These are phyloP conservation scores for Ostrea edulis DNA, from an alignment of 1,140 invertebrate genomes.

Conservation along the genomic window DNA sequence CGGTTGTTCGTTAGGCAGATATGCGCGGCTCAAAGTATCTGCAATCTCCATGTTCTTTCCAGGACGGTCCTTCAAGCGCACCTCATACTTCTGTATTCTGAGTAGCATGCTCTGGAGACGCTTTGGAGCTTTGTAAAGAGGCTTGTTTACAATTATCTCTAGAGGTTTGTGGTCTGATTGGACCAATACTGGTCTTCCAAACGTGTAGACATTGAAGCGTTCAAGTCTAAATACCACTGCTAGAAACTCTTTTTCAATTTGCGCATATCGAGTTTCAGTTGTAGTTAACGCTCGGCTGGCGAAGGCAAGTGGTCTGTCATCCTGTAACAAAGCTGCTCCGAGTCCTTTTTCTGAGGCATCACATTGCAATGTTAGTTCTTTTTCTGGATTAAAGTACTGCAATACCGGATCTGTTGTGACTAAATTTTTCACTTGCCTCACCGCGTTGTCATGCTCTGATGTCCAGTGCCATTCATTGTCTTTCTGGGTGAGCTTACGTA, in stretches of 20 bases:
- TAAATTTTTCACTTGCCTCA: slow-evolving; percentile 60
- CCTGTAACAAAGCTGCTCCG: slow-evolving; percentile 68
- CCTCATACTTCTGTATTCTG: slow-evolving; percentile 78
- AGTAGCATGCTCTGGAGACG: slow-evolving; percentile 80
- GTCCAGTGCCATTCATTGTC: slow-evolving; percentile 64
- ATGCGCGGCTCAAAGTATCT: slow-evolving; percentile 50
- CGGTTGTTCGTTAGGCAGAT: background rate
- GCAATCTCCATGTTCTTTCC: slow-evolving; percentile 78
- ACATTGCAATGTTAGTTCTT: slow-evolving; percentile 57
- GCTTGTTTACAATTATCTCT: slow-evolving; percentile 77
- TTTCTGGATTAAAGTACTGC: slow-evolving; percentile 59
- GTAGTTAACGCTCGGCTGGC: slow-evolving; percentile 73
- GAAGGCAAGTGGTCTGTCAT: slow-evolving; percentile 75
- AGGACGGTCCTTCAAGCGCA: slow-evolving; percentile 76
- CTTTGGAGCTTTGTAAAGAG: slow-evolving; percentile 74
- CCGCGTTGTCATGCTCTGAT: slow-evolving; percentile 48
- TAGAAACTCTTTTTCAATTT: slow-evolving; percentile 80
- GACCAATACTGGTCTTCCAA: slow-evolving; percentile 69
- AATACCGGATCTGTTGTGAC: slow-evolving; percentile 58
- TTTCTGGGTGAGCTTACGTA: slow-evolving; percentile 58
- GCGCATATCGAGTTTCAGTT: slow-evolving; percentile 76
- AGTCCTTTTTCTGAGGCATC: slow-evolving; percentile 72
- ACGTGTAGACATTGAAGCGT: slow-evolving; percentile 78
- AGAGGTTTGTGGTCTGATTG: slow-evolving; percentile 77
- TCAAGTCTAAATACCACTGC: slow-evolving; percentile 74